Percentiles rank a stretch among this genome's conserved stretches.
Evolutionary conservation across 2,797 vertebrate genomes (phyloP).

Genomic region (Poeciliopsis turneri): DNA sequence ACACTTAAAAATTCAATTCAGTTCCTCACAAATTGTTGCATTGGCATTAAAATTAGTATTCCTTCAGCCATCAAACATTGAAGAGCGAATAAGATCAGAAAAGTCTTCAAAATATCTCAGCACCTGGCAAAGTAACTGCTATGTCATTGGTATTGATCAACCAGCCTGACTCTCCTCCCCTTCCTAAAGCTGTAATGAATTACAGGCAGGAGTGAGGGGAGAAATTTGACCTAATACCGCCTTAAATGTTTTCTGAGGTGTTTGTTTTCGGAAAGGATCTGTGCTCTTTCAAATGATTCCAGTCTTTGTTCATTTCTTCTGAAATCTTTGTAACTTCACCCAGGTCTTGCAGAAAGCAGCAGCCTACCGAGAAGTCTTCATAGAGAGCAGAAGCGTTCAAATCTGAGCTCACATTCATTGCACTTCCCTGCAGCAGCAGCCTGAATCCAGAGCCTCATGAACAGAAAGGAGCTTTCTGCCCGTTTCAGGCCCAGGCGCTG

Average conservation of each 20-base stretch:
- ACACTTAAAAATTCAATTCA: neutral
- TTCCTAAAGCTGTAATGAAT: slow-evolving; percentile 26
- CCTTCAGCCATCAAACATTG: neutral
- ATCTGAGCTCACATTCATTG: slow-evolving; percentile 28
- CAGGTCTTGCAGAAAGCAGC: neutral
- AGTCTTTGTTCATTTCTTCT: slow-evolving; percentile 10
- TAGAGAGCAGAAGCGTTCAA: slow-evolving; percentile 27
- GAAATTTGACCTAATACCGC: slow-evolving; percentile 41
- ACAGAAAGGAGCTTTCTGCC: slow-evolving; percentile 53
- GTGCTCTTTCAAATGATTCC: slow-evolving; percentile 6
- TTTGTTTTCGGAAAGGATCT: slow-evolving; percentile 10
- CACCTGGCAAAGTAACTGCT: slow-evolving; percentile 42
- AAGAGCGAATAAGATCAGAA: neutral
- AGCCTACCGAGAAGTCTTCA: slow-evolving; percentile 29
- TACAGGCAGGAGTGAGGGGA: slow-evolving; percentile 11
- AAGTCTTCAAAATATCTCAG: slow-evolving; percentile 21
- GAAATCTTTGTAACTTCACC: slow-evolving; percentile 11
- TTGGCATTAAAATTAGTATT: neutral
- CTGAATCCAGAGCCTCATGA: slow-evolving; percentile 39
- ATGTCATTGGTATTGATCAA: slow-evolving; percentile 53
- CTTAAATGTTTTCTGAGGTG: slow-evolving; percentile 54
- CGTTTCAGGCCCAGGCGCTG: slow-evolving; percentile 18
- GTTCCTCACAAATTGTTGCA: neutral
- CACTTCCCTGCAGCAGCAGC: slow-evolving; percentile 37
- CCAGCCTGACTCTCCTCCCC: neutral